Conservation (phyloP, 1,140 invertebrate genomes). For the Brachionus calyciflorus region DNA sequence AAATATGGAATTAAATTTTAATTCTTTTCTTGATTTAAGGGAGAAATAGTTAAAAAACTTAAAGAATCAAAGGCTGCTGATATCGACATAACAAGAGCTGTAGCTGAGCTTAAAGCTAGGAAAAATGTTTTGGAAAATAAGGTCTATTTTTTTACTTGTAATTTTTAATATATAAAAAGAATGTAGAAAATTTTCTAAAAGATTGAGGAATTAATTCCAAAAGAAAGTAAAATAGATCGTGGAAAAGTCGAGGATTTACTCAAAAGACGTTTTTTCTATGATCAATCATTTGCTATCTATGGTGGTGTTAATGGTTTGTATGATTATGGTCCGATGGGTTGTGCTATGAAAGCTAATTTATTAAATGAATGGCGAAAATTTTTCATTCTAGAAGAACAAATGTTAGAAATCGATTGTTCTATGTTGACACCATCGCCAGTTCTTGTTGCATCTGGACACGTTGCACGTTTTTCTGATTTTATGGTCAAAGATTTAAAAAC, state of each 20-base stretch:
- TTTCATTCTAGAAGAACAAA: constrained; percentile 94
- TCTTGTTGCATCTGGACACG: constrained; percentile 86
- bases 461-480: constrained; percentile 95
- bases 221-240: constrained; percentile 45
- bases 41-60: constrained; percentile 41
- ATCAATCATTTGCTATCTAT: constrained; percentile 98
- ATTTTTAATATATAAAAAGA: too few relatives aligned
- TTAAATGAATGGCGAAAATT: constrained; percentile 88
- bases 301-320: constrained; percentile 82
- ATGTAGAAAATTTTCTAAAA: too few relatives aligned
- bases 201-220: constrained; percentile 40
- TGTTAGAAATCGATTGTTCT: constrained; percentile 97
- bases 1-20: background rate
- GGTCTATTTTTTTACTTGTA: too few relatives aligned
- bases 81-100: constrained; percentile 22
- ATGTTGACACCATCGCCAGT: constrained; percentile 94
- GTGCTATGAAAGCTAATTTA: constrained; percentile 92
- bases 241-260: constrained; percentile 82
- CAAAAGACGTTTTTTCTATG: constrained; percentile 94
- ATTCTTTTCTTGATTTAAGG: background rate
- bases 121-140: constrained; percentile 38
- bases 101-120: constrained; percentile 30
- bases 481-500: constrained; percentile 97
- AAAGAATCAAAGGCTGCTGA: constrained; percentile 20
- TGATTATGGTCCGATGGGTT: constrained; percentile 99